phyloP scores from a whole-genome alignment of 2,888 invertebrate genomes.

The Ormyrus thymus region DNA sequence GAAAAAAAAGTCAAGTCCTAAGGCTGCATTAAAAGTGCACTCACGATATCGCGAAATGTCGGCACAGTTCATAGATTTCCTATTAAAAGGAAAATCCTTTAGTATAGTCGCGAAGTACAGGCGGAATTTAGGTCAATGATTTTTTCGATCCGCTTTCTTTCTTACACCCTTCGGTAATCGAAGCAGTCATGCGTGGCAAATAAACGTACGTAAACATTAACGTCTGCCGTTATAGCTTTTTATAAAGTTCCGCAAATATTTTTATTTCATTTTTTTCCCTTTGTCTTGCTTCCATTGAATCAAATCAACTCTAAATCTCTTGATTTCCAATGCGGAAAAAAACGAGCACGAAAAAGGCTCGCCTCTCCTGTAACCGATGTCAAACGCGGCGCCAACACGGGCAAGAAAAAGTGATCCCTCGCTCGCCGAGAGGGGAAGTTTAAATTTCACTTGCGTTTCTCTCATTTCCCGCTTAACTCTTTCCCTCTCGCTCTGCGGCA shows the following conservation, averaged over 20 bases:
- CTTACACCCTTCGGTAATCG: conserved; percentile 12
- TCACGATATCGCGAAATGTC: no score
- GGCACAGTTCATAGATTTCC: no score
- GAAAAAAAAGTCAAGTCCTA: no score
- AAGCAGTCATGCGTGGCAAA: conserved; percentile 51
- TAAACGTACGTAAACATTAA: conserved; percentile 48
- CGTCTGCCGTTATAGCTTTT: conserved; percentile 7
- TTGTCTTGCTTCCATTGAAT: conserved; percentile 3
- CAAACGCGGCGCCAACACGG: neutral
- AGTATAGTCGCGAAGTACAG: neutral
- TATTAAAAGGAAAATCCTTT: conserved; percentile 5
- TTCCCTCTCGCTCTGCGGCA: neutral
- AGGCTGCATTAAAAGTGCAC: no score
- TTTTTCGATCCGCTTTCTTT: conserved; percentile 9
- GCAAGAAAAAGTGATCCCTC: neutral
- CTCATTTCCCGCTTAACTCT: conserved; percentile 17
- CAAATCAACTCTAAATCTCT: neutral
- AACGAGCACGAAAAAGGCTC: conserved; percentile 10
- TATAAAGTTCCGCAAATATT: conserved; percentile 35
- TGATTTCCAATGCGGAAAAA: neutral
- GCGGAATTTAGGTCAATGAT: conserved; percentile 34
- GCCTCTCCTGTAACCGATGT: conserved; percentile 19
- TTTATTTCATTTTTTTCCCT: conserved; percentile 10
- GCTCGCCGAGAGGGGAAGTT: conserved; percentile 1
- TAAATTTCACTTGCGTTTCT: conserved; percentile 26